Base-by-base conservation (phyloP, 37 sponge, comb jelly and placozoan species). In the Crambe crambe region DNA sequence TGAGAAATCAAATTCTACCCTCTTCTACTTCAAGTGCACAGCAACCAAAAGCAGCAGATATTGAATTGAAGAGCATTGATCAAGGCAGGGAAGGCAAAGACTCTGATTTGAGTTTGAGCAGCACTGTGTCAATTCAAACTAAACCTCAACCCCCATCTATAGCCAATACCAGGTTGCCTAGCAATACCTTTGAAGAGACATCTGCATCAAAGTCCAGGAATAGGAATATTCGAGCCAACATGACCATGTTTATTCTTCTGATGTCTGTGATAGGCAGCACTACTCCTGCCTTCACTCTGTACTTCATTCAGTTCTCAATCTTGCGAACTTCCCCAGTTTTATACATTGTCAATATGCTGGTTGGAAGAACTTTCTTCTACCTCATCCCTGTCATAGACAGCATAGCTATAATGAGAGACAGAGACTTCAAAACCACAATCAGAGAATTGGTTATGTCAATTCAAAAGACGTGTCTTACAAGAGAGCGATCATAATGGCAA, bases 301-400 rank as follows among this genome's bases (percentile, higher is more conserved):
- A 65, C 30, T 17, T 31, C 3, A 30, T 30, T 32, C 34, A 65
- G 31, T 60, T 60, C 27, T 4, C 5, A 22, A n/a, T n/a, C 27
- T 60, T 23, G 6, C n/a, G 17, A 60, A 9, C 27, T 3, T 3
- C 4, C 6, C 35, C 68, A 68, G 37, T 20, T 37, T 68, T 68
- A 20, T 37, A 4, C 20, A 68, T 68, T 35, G 10, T 68, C 18
- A 34, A 27, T 18, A 68, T 68, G 37, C 37, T 68, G 6, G 37
- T 68, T 35, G 68, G 68, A 37, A 68, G 68, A 20, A 68, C 68
- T 21, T 29, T 68, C 12, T 34, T 35, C 39, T 8, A 68, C 20
- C 27, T 34, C 8, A 18, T 68, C 17, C 39, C 68, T 68, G 6
- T 68, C 2, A 20, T 37, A 6, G 68, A 68, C 21, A 3, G 37